Evolutionary conservation across 2,113 vertebrate genomes (phyloP).

Genomic region (Mastomys coucha): DNA sequence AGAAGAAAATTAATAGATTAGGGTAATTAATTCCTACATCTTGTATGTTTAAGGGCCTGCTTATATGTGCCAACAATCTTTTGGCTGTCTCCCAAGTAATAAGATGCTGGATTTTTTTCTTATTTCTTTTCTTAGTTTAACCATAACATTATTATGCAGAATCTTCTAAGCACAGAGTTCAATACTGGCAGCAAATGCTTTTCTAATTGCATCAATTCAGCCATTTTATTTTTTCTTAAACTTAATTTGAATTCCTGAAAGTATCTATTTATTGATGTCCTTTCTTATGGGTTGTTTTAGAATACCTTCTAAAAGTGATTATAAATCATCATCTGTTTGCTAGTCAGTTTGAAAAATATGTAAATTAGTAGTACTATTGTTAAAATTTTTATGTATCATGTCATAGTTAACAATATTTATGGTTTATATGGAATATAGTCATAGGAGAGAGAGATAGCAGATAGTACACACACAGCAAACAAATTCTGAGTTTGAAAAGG

Average conservation of each 20-base stretch:
- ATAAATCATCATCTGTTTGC: neutral
- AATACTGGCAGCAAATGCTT: constrained; percentile 75
- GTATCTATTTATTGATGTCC: constrained; percentile 69
- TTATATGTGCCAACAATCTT: constrained; percentile 83
- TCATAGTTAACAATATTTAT: neutral
- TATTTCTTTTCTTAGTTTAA: constrained; percentile 77
- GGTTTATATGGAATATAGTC: neutral
- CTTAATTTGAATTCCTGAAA: constrained; percentile 81
- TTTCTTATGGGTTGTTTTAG: neutral
- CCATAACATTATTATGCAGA: constrained; percentile 69
- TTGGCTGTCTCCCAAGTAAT: constrained; percentile 81
- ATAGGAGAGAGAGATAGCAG: neutral
- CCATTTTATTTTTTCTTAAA: constrained; percentile 74
- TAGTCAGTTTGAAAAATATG: neutral
- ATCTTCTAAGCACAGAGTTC: constrained; percentile 67
- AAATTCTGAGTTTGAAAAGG: neutral
- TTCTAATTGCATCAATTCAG: constrained; percentile 73
- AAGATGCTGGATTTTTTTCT: constrained; percentile 54
- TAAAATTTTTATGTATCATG: neutral
- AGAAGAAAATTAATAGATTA: constrained; percentile 67
- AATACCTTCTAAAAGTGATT: neutral
- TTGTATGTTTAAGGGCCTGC: constrained; percentile 78
- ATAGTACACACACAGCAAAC: accelerated
- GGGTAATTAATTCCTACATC: constrained; percentile 79
- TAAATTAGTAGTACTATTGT: neutral